phyloP scores from a whole-genome alignment of 2,797 vertebrate species.

The Thaleichthys pacificus region DNA sequence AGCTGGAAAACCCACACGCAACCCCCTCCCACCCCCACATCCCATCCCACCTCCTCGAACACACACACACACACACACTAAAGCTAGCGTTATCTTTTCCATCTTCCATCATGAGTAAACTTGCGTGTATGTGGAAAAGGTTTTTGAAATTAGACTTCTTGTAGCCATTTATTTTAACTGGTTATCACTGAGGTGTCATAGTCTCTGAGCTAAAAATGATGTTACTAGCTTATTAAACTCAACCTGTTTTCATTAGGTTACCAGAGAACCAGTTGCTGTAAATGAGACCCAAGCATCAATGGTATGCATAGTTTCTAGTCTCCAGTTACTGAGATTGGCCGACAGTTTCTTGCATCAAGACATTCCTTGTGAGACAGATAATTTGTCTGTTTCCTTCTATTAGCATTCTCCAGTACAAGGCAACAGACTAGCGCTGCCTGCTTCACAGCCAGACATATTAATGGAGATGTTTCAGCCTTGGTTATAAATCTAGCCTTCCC shows the following conservation, averaged over 20 bases:
- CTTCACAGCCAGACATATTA: conserved; percentile 50
- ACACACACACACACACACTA: conserved; percentile 7
- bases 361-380: conserved; percentile 64
- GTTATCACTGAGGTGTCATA: neutral
- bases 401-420: conserved; percentile 47
- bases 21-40: too few relatives aligned
- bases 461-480: conserved; percentile 48
- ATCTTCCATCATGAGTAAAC: neutral
- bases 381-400: conserved; percentile 70
- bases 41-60: neutral
- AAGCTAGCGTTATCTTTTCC: neutral
- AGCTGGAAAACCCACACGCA: neutral
- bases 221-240: conserved; percentile 7
- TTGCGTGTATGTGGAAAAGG: neutral
- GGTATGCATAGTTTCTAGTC: conserved; percentile 50
- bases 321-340: conserved; percentile 59
- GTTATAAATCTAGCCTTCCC: conserved; percentile 53
- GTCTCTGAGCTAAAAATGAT: neutral
- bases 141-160: neutral
- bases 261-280: conserved; percentile 29
- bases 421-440: conserved; percentile 32
- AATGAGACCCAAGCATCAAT: conserved; percentile 37
- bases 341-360: conserved; percentile 52
- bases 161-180: too few relatives aligned
- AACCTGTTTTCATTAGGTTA: conserved; percentile 47